A percentile compares a stretch with the other conserved stretches of the same genome.
These are phyloP conservation scores for Eupithecia subfuscata DNA, from an alignment of 2,888 invertebrate genomes.

Conservation along the genomic window DNA sequence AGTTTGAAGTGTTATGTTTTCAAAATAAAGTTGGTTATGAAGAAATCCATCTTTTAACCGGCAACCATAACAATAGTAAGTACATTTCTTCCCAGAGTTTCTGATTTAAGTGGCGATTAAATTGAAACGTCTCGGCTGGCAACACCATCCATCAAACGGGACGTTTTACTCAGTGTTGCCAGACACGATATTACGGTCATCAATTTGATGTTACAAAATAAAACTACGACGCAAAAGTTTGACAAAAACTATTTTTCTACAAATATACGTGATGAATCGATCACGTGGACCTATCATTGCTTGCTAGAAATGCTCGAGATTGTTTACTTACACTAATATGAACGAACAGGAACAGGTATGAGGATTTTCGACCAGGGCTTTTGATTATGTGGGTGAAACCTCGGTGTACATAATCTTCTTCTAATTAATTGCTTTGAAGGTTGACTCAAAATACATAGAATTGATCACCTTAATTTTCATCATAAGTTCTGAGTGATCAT, in stretches of 20 bases:
- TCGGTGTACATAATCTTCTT: neutral
- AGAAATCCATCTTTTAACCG: neutral
- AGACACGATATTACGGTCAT: conserved; percentile 55
- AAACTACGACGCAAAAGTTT: conserved; percentile 57
- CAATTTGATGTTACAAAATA: conserved; percentile 61
- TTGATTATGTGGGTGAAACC: neutral
- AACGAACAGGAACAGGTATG: neutral
- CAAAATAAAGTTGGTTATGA: neutral
- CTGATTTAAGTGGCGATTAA: conserved; percentile 57
- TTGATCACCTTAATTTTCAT: neutral
- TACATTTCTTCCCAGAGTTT: conserved; percentile 25
- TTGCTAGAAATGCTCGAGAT: conserved; percentile 39
- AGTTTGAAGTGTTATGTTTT: neutral
- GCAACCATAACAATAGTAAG: conserved; percentile 1
- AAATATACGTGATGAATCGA: conserved; percentile 61
- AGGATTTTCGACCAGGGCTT: neutral
- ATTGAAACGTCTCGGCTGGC: conserved; percentile 55
- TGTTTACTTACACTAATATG: neutral
- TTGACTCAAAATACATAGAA: neutral
- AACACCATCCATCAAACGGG: conserved; percentile 56
- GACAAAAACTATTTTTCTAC: conserved; percentile 63
- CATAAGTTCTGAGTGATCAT: neutral
- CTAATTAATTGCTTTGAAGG: neutral
- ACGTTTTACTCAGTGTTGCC: conserved; percentile 51
- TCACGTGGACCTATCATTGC: conserved; percentile 38